Evolutionary conservation across 2,888 invertebrate species (phyloP), one percentile per base, ranked within the genome.

Genomic region (Thumatha senex): DNA sequence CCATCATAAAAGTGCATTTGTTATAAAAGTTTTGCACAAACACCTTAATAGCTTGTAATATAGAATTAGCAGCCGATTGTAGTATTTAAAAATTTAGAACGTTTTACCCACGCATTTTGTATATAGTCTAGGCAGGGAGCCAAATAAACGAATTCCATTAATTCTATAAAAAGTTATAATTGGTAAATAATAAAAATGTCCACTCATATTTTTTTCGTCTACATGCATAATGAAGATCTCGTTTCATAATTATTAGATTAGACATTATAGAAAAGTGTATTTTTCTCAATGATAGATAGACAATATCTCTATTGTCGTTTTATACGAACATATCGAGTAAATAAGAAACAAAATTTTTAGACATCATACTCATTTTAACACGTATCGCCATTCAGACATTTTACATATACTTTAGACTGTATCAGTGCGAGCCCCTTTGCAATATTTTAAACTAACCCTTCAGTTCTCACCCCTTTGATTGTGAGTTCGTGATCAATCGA

Each of bases 391-490:
- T 58, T 62, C 63, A 56, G 46, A 62, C 63, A 54, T 51, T 53
- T 56, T 64, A 55, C 58, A 70, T 67, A 67, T 64, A 66, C 54
- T 59, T 58, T 64, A 74, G 70, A 67, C 56, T 48, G 63, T 63
- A 58, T 60, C 66, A 39, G 18, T 39, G 14, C 48, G 29, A 58
- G 72, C 86, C 86, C 82, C 80, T 76, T 24, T 76, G 88, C 82
- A 82, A 88, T 88, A 88, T 88, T 88, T 89, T 85, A 86, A 81
- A 74, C 72, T 78, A 84, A 82, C 88, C 88, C 82, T 85, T 81
- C 76, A 60, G 60, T 65, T 52, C 56, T 53, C 57, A 70, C 70
- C 84, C 86, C 80, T 80, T 79, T 79, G 72, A 75, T 73, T 70
- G 70, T 69, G 62, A 61, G 69, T 57, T 67, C 52, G 63, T 70